These are phyloP conservation scores for Drosophila prolongata DNA, from an alignment of 2,888 invertebrate species.

Conservation along the genomic window DNA sequence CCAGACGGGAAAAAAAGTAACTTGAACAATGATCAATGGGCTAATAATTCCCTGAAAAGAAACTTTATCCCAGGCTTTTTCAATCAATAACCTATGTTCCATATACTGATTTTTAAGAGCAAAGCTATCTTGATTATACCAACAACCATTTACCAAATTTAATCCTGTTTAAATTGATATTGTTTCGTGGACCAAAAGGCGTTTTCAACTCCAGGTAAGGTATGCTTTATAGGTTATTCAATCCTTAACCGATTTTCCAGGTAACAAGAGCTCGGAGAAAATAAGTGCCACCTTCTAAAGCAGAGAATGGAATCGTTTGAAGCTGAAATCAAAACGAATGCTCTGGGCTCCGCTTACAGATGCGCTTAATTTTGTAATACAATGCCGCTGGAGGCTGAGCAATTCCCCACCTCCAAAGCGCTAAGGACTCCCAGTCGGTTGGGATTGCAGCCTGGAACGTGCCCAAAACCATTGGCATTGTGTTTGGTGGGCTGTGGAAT, in stretches of 20 bases:
- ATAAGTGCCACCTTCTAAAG: not conserved
- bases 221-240: not conserved
- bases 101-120: not conserved
- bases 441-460: slow-evolving; percentile 42
- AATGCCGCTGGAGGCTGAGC: slow-evolving; percentile 32
- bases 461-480: slow-evolving; percentile 54
- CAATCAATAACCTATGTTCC: not conserved
- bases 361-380: slow-evolving; percentile 64
- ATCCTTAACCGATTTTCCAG: not conserved
- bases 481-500: slow-evolving; percentile 52
- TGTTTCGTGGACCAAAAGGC: too few species aligned
- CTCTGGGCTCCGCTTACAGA: slow-evolving; percentile 56
- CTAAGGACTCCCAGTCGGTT: slow-evolving; percentile 32
- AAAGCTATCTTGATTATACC: too few species aligned
- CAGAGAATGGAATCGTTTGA: slow-evolving; percentile 17
- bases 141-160: too few species aligned
- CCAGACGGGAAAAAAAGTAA: not conserved
- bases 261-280: not conserved
- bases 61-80: not conserved
- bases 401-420: slow-evolving; percentile 11
- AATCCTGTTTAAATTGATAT: too few species aligned
- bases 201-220: not conserved
- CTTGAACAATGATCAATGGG: slow-evolving; percentile 1
- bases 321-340: slow-evolving; percentile 61
- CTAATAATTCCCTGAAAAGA: not conserved